Conservation (phyloP, 2,888 invertebrate species). For the Cerceris rybyensis region DNA sequence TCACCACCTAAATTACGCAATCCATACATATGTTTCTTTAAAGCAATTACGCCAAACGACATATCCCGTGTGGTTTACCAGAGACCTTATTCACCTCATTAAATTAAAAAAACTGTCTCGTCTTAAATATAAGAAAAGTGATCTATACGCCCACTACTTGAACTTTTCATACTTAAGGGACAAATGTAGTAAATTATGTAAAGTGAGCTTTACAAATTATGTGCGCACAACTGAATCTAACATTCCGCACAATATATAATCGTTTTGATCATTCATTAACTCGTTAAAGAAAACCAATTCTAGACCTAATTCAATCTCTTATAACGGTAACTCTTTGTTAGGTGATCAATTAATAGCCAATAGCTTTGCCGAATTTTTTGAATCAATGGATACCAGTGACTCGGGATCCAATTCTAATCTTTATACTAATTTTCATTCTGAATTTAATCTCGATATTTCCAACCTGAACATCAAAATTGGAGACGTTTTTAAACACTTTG, state of each 20-base stretch:
- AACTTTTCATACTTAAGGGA: no score
- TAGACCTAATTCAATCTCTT: neutral
- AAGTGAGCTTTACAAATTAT: no score
- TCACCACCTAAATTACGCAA: neutral
- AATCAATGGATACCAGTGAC: no score
- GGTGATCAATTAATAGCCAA: neutral
- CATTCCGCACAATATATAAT: no score
- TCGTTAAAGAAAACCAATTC: neutral
- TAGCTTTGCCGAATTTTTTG: neutral
- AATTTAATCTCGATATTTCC: no score
- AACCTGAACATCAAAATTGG: no score
- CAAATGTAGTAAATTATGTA: no score
- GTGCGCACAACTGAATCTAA: no score
- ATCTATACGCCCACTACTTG: neutral
- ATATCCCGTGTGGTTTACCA: neutral
- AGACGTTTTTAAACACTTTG: no score
- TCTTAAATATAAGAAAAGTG: neutral
- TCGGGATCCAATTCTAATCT: neutral
- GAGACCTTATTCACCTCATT: neutral
- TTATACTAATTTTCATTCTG: neutral
- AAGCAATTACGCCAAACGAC: neutral
- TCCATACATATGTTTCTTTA: neutral
- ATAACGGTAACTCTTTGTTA: neutral
- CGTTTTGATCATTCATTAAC: neutral
- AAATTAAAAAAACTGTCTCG: neutral